These are phyloP conservation scores for Macrophya annulata DNA, from an alignment of 2,888 invertebrate genomes.

Conservation along the genomic window DNA sequence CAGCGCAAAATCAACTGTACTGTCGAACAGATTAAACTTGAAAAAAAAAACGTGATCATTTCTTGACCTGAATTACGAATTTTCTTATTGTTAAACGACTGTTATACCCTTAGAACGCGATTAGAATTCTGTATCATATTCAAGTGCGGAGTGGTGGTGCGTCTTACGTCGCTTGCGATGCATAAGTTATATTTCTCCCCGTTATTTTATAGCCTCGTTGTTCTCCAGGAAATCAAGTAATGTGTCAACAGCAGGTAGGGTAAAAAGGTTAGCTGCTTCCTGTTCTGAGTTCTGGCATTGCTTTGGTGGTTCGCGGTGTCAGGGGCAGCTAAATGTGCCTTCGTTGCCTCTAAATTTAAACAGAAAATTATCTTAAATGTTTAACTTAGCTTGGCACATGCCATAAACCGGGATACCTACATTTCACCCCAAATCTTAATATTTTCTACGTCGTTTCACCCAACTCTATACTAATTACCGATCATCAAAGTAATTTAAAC, in stretches of 20 bases:
- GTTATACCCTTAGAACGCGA: background rate
- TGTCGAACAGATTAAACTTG: background rate
- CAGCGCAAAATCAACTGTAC: background rate
- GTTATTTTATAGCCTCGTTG: slow-evolving; percentile 65
- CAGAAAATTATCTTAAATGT: slow-evolving; percentile 70
- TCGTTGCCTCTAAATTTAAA: slow-evolving; percentile 68
- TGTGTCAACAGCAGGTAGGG: slow-evolving; percentile 77
- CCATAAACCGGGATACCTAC: slow-evolving; percentile 16
- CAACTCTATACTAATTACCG: background rate
- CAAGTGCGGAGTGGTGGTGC: slow-evolving; percentile 15
- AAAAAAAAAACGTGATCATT: background rate
- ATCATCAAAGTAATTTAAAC: background rate
- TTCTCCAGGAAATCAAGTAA: slow-evolving; percentile 78
- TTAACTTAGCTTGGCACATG: slow-evolving; percentile 50
- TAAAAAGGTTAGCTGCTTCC: slow-evolving; percentile 73
- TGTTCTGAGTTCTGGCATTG: slow-evolving; percentile 56
- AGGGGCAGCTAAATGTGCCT: slow-evolving; percentile 73
- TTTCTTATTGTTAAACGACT: background rate
- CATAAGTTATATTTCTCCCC: slow-evolving; percentile 64
- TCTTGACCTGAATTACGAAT: background rate
- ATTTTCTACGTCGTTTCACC: background rate
- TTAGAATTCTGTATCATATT: slow-evolving; percentile 18
- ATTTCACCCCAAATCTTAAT: slow-evolving; percentile 39
- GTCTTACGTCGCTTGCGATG: slow-evolving; percentile 50
- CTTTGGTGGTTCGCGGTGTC: slow-evolving; percentile 67